phyloP scores from a whole-genome alignment of 2,888 invertebrate genomes.

The Poecilus cupreus region DNA sequence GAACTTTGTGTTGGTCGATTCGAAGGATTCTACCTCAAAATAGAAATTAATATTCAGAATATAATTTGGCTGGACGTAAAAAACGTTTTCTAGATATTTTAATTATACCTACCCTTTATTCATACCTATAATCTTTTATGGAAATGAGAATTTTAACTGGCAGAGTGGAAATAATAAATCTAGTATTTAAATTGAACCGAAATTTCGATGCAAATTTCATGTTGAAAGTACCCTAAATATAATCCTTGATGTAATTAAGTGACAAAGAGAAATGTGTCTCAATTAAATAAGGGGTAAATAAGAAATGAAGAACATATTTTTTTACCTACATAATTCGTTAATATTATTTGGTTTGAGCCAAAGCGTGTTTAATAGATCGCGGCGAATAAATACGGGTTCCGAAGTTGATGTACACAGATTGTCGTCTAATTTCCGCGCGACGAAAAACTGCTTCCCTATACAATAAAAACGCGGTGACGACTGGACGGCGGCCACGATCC shows the following conservation, averaged over 20 bases:
- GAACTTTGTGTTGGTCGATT: not conserved
- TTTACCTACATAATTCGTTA: not conserved
- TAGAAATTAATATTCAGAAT: conserved; percentile 21
- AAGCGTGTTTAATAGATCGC: conserved; percentile 33
- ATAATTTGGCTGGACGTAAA: not conserved
- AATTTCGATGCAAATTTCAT: conserved; percentile 26
- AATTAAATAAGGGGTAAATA: not conserved
- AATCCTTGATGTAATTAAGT: conserved; percentile 1
- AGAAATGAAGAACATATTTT: not conserved
- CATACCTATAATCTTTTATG: conserved; percentile 36
- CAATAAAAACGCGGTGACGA: conserved; percentile 51
- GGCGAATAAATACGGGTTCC: conserved; percentile 30
- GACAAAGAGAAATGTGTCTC: not conserved
- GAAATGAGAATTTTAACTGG: conserved; percentile 24
- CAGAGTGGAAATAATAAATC: conserved; percentile 34
- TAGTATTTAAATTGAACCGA: conserved; percentile 38
- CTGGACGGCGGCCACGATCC: conserved; percentile 20
- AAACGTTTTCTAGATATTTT: conserved; percentile 32
- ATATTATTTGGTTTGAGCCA: not conserved
- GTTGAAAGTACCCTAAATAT: conserved; percentile 7
- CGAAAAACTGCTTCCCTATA: conserved; percentile 4
- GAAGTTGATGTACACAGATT: conserved; percentile 49
- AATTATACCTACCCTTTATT: conserved; percentile 31
- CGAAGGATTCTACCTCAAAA: not conserved
- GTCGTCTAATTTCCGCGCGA: conserved; percentile 35